Evolutionary conservation across 53 echinoderm and acorn worm genomes (phyloP), one percentile per base, ranked within the genome.

Genomic region (Apostichopus leukothele): DNA sequence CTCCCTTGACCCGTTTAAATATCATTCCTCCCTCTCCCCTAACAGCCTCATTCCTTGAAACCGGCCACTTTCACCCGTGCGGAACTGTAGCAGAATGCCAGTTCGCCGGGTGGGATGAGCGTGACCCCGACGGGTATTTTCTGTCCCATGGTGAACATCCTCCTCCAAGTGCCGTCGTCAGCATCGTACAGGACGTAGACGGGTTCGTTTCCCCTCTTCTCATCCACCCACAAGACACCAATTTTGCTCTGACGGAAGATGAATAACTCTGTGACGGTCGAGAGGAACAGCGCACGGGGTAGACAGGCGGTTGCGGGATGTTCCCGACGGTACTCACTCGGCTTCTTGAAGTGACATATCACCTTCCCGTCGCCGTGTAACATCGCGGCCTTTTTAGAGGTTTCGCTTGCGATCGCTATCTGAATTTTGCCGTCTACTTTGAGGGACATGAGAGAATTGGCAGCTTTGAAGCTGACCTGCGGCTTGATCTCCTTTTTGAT

Each of bases 31-130:
- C 10, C 7, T 57, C 1, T 10, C 57, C 57, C 57, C 7, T 10
- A 7, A 57, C 0, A 57, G 57, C 57, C 57, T 60, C 60, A 85
- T 50, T 85, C 67, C 8, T 67, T 85, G 66, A 85, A 85, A 1
- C 85, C 68, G 25, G 85, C 26, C 2, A 85, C 51, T 67, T 50
- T 63, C 14, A 85, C 85, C 27, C 67, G 66, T 13, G 27, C 85
- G 11, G 85, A 85, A 50, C 50, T 67, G 85, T 27, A 85, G 67
- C 85, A 85, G 50, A 85, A 85, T 63, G 85, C 85, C 67, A 85
- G 68, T 50, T 85, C 67, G 4, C 27, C 16, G 0, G 85, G 85
- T 7, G 85, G 85, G 21, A 85, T 85, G 21, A 23, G 67, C 6
- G 85, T 85, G 3, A 85, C 85, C 13, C 85, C 85, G 1, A 67